phyloP scores from a whole-genome alignment of 1,140 invertebrate genomes.

The Drosophila neocordata region DNA sequence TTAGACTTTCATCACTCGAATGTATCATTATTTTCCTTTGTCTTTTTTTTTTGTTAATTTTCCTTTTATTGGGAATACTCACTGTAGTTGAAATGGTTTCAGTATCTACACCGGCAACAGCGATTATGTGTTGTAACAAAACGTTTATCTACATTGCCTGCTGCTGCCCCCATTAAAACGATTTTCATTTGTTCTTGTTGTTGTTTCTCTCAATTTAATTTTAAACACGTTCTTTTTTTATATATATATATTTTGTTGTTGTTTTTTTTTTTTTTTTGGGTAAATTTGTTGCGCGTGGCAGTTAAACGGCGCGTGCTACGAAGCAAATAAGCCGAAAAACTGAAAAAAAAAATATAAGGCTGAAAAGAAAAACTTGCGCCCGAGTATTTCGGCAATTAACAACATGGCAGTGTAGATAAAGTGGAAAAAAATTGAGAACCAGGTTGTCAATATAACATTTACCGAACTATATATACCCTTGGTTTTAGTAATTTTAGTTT shows the following conservation, averaged over 20 bases:
- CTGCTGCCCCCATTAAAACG: constrained; percentile 34
- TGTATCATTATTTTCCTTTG: too few species aligned
- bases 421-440: constrained; percentile 2
- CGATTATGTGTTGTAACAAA: constrained; percentile 78
- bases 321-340: constrained; percentile 50
- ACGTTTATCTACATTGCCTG: constrained; percentile 74
- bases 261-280: constrained; percentile 11
- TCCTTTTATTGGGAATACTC: neutral
- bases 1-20: too few species aligned
- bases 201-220: constrained; percentile 65
- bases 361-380: constrained; percentile 45
- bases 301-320: constrained; percentile 71
- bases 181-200: constrained; percentile 37
- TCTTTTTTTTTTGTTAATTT: neutral
- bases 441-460: neutral
- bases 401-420: constrained; percentile 66
- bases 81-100: constrained; percentile 37
- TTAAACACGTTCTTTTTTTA: constrained; percentile 60
- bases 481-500: too few species aligned
- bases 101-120: constrained; percentile 55
- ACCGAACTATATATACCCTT: neutral
- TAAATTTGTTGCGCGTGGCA: constrained; percentile 73
- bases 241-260: neutral
- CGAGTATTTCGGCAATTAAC: constrained; percentile 72
- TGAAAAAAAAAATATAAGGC: constrained; percentile 21